Percentiles rank a stretch among this genome's conserved stretches.
These are phyloP conservation scores for Thymallus thymallus DNA, from an alignment of 2,113 vertebrate species.

Conservation along the genomic window DNA sequence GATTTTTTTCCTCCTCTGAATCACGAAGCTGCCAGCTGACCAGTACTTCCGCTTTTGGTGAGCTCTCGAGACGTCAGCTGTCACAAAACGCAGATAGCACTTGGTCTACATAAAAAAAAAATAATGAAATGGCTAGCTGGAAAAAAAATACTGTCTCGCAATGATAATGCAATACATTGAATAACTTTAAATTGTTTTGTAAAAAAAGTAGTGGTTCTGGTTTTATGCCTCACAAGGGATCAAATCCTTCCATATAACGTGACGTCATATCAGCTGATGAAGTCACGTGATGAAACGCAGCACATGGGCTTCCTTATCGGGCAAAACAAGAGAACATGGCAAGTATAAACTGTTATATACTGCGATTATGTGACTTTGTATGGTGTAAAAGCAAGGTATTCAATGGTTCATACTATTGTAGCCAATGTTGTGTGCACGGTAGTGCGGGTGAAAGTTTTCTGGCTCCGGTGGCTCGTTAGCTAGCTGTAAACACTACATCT, in stretches of 20 bases:
- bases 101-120: background rate
- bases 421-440: no score
- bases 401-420: no score
- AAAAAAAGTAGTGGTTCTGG: no score
- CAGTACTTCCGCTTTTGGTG: constrained; percentile 49
- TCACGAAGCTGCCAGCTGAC: constrained; percentile 70
- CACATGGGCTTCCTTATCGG: background rate
- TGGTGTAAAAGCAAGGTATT: no score
- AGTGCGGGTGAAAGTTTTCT: no score
- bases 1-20: background rate
- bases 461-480: no score
- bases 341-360: background rate
- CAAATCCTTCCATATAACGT: background rate
- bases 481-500: no score
- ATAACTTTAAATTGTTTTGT: no score
- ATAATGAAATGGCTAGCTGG: no score
- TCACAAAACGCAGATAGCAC: background rate
- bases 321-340: constrained; percentile 36
- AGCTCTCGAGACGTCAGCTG: constrained; percentile 76
- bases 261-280: background rate
- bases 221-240: no score
- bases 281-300: constrained; percentile 54
- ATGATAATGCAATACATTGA: no score
- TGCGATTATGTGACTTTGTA: background rate
- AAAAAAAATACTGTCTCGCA: no score